Percentiles rank a stretch among this genome's conserved stretches.
Evolutionary conservation across 2,113 vertebrate genomes (phyloP).

Genomic region (Sinocyclocheilus maitianheensis): DNA sequence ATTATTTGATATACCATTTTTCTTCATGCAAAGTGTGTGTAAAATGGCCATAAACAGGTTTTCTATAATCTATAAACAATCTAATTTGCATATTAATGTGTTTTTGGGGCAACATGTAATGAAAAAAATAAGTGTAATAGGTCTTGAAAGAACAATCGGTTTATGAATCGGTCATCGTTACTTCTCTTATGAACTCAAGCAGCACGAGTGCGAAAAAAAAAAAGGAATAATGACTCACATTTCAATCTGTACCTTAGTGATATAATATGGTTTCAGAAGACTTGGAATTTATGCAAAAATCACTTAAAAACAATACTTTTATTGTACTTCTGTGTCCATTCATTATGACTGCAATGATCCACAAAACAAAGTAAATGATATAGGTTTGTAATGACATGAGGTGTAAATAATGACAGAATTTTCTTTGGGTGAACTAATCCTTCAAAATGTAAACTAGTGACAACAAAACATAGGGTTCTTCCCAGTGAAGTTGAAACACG

Average conservation of each 20-base stretch:
- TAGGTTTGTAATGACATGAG: not conserved
- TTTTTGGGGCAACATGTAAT: too few relatives aligned
- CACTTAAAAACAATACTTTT: not conserved
- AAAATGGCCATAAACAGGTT: too few relatives aligned
- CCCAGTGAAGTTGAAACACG: not conserved
- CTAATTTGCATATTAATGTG: too few relatives aligned
- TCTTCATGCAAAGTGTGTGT: too few relatives aligned
- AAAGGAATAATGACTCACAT: not conserved
- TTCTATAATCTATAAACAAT: too few relatives aligned
- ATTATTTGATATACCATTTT: too few relatives aligned
- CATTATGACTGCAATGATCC: not conserved
- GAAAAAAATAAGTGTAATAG: not conserved
- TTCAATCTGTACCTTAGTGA: not conserved
- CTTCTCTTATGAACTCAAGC: not conserved
- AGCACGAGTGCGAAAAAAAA: too few relatives aligned
- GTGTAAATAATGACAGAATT: not conserved
- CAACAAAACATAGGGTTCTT: conserved; percentile 24
- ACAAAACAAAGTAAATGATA: not conserved
- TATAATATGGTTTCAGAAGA: not conserved
- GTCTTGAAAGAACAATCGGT: not conserved
- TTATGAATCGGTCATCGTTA: not conserved
- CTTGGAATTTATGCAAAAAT: not conserved
- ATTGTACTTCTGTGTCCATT: not conserved
- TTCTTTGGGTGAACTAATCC: not conserved
- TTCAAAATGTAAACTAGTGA: conserved; percentile 36